Base-by-base conservation (phyloP, 1,140 invertebrate species). In the Nephila pilipes region DNA sequence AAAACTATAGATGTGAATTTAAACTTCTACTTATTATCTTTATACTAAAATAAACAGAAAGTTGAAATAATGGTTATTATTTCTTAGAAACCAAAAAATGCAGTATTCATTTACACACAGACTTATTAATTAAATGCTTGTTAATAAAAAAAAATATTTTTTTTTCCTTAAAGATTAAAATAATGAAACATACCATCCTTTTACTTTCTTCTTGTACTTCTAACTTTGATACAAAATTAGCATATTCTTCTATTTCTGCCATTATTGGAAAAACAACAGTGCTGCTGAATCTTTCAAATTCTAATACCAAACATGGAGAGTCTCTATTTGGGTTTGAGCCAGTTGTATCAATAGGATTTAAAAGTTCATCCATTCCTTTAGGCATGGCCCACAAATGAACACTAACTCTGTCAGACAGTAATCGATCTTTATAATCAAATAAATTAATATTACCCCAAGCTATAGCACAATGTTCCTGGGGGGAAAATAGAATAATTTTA, bases 371-470 rank as follows among this genome's bases (percentile, higher is more conserved):
- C 94, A 96, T 95, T 22, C 96, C 96, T 94, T 96, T 96, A 18
- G 96, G 96, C 93, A 96, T 95, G 10, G 96, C 95, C 96, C 96
- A 96, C 36, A 97, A 94, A 89, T 96, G 95, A 2, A 97, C 94
- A 38, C 95, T 96, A 6, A 96, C 94, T 94, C 96, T 96, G 6
- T 96, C 96, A 92, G 95, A 95, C 36, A 96, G 94, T 1, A 97
- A 94, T 36, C 95, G 95, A 85, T 96, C 95, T 92, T 95, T 95
- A 95, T 96, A 97, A 94, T 97, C 96, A 95, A 97, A 97, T 93
- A 97, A 88, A 85, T 96, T 96, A 6, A 97, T 94, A 94, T 97
- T 97, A 22, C 96, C 96, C 96, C 96, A 97, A 0, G 96, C 96
- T 46, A 97, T 94, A 92, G 96, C 96, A 94, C 95, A 96, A 58